Evolutionary conservation across 1,140 invertebrate genomes (phyloP).

Genomic region (Onthophagus taurus): DNA sequence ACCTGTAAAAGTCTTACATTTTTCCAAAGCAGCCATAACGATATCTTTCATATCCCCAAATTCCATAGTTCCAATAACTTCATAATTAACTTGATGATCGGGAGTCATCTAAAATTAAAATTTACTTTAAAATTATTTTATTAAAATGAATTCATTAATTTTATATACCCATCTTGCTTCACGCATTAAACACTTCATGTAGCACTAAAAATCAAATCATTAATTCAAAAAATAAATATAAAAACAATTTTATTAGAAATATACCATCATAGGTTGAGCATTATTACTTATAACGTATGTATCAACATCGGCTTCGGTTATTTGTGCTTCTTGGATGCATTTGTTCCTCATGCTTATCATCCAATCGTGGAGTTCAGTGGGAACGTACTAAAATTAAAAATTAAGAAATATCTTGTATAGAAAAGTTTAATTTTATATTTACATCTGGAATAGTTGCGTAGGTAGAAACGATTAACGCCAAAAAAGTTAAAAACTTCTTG

Average conservation of each 20-base stretch:
- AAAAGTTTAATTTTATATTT: no score
- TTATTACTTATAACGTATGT: constrained; percentile 21
- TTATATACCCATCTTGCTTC: constrained; percentile 26
- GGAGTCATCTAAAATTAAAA: constrained; percentile 19
- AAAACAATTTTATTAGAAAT: constrained; percentile 1
- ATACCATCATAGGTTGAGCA: constrained; percentile 21
- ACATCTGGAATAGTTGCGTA: no score
- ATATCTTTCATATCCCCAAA: constrained; percentile 21
- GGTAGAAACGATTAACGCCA: no score
- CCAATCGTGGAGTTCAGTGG: constrained; percentile 11
- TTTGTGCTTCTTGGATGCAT: constrained; percentile 2
- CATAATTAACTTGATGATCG: constrained; percentile 22
- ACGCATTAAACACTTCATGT: constrained; percentile 27
- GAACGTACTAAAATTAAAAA: no score
- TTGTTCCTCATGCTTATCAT: constrained; percentile 7
- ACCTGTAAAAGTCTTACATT: constrained; percentile 24
- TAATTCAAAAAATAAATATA: neutral
- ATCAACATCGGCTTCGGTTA: constrained; percentile 15
- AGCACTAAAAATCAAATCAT: constrained; percentile 20
- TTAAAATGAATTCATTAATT: no score
- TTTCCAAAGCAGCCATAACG: constrained; percentile 19
- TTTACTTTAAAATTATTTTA: neutral
- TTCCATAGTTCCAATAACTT: constrained; percentile 19
- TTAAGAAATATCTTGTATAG: no score
- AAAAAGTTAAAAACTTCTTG: no score